Conservation (phyloP, 2,888 invertebrate genomes). For the Ophion obscuratus region DNA sequence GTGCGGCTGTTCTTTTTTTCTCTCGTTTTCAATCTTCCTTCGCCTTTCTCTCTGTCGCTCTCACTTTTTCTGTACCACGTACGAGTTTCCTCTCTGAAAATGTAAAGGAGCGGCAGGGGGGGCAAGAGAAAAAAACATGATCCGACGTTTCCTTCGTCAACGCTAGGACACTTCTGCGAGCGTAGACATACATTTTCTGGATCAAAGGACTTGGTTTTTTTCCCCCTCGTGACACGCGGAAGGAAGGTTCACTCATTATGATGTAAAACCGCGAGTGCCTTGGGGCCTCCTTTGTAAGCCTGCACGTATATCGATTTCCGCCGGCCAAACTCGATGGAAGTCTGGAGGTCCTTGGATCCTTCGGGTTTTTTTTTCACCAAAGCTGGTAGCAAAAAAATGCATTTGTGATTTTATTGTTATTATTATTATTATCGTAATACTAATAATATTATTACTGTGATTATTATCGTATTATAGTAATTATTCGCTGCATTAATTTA, state of each 20-base stretch:
- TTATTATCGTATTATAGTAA: too few species aligned
- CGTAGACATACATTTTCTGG: background rate
- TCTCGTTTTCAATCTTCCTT: background rate
- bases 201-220: conserved; percentile 15
- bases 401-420: background rate
- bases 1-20: background rate
- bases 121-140: conserved; percentile 35
- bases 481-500: too few species aligned
- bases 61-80: background rate
- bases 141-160: conserved; percentile 55
- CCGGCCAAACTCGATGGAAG: background rate
- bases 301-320: background rate
- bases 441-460: too few species aligned
- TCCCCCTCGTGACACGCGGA: background rate
- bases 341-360: background rate
- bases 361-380: background rate
- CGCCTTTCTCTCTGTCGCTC: background rate
- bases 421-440: background rate
- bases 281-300: background rate
- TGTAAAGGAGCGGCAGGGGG: conserved; percentile 5
- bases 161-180: conserved; percentile 18
- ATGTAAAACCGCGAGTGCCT: background rate
- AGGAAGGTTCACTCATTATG: background rate
- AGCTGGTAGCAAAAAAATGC: background rate
- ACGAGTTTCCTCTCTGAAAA: conserved; percentile 49